Evolutionary conservation across 2,113 vertebrate species (phyloP).

Genomic region (Reinhardtius hippoglossoides): DNA sequence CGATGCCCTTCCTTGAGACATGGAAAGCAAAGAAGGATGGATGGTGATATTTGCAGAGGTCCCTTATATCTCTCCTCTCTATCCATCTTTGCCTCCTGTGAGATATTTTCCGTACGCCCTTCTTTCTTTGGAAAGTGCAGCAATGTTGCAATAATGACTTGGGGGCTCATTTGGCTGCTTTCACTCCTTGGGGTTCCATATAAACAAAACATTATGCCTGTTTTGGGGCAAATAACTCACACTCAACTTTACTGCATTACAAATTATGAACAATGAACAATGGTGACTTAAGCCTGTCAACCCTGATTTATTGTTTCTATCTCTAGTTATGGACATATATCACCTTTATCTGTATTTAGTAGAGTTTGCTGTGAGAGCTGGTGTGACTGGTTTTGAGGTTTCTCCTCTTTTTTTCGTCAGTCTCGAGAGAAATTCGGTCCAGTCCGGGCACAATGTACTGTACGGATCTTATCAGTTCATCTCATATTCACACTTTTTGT

Average conservation of each 20-base stretch:
- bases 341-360: neutral
- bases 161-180: slow-evolving; percentile 2
- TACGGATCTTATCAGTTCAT: slow-evolving; percentile 28
- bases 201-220: slow-evolving; percentile 32
- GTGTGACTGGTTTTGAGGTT: neutral
- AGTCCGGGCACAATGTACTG: slow-evolving; percentile 11
- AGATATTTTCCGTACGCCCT: no score
- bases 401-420: slow-evolving; percentile 2
- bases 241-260: neutral
- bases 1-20: slow-evolving; percentile 45
- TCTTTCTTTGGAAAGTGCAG: slow-evolving; percentile 6
- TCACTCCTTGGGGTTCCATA: slow-evolving; percentile 5
- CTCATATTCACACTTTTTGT: slow-evolving; percentile 45
- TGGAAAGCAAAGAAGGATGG: slow-evolving; percentile 53
- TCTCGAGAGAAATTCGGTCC: slow-evolving; percentile 15
- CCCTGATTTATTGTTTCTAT: neutral
- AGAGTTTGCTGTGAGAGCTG: neutral
- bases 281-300: neutral
- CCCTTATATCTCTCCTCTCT: slow-evolving; percentile 4
- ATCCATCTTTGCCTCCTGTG: slow-evolving; percentile 1
- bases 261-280: slow-evolving; percentile 27
- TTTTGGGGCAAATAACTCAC: slow-evolving; percentile 15
- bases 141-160: slow-evolving; percentile 20
- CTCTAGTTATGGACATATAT: neutral
- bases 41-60: slow-evolving; percentile 34